Evolutionary conservation across 2,797 vertebrate genomes (phyloP).

Genomic region (Platalea minor): DNA sequence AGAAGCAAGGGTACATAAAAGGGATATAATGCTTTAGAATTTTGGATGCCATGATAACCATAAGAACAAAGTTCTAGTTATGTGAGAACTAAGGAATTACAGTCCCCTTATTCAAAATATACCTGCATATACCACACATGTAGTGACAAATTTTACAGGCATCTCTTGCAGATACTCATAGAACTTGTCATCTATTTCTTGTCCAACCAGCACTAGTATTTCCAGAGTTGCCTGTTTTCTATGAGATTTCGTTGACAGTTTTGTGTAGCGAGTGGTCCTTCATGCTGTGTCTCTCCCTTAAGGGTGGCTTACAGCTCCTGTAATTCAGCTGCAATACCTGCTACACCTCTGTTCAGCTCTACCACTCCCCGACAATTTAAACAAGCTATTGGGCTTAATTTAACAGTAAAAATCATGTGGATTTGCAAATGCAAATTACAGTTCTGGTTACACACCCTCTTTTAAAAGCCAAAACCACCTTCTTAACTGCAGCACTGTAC

Average conservation of each 20-base stretch:
- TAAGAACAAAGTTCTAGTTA: background rate
- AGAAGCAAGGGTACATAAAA: background rate
- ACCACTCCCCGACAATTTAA: background rate
- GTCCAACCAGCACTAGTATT: background rate
- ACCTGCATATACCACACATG: background rate
- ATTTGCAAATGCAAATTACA: background rate
- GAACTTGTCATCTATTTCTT: conserved; percentile 7
- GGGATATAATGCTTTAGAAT: background rate
- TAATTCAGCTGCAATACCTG: background rate
- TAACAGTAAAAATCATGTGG: background rate
- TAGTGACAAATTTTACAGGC: background rate
- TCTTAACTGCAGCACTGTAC: background rate
- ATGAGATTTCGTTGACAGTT: background rate
- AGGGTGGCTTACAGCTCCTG: background rate
- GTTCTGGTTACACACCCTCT: background rate
- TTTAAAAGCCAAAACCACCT: background rate
- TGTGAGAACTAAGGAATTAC: background rate
- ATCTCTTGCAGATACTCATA: background rate
- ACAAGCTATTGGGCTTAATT: background rate
- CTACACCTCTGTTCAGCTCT: background rate
- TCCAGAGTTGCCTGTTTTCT: background rate
- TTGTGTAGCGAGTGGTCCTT: background rate
- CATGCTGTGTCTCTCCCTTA: background rate
- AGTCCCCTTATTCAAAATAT: background rate
- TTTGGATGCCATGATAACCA: background rate